Evolutionary conservation across 2,797 vertebrate genomes (phyloP).

Genomic region (Microchirus variegatus): DNA sequence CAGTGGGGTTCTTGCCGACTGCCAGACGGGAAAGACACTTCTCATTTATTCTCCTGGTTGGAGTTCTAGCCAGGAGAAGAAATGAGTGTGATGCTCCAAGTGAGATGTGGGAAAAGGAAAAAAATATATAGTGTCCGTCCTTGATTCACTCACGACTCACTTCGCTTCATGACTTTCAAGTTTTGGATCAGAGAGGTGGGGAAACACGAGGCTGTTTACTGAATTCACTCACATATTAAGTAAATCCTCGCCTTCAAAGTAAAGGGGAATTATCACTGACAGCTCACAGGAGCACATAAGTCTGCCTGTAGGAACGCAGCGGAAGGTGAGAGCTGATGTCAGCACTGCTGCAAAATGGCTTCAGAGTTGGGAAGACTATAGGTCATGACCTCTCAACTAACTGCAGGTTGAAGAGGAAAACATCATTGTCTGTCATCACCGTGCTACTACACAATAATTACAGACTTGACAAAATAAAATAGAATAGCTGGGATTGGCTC

Average conservation of each 20-base stretch:
- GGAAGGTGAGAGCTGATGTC: constrained; percentile 37
- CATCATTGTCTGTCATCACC: too few relatives aligned
- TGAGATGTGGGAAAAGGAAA: constrained; percentile 7
- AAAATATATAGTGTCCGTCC: constrained; percentile 3
- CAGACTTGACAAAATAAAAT: too few relatives aligned
- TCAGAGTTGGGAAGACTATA: constrained; percentile 35
- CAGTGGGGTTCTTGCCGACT: constrained; percentile 6
- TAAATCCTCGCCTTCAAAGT: constrained; percentile 65
- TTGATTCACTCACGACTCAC: constrained; percentile 20
- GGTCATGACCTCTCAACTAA: constrained; percentile 38
- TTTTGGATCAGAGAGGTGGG: constrained; percentile 27
- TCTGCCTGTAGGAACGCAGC: constrained; percentile 33
- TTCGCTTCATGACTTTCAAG: constrained; percentile 43
- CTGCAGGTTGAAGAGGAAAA: constrained; percentile 6
- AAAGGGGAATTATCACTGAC: constrained; percentile 53
- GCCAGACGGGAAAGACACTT: constrained; percentile 2
- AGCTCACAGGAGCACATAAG: constrained; percentile 43
- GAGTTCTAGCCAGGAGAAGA: constrained; percentile 2
- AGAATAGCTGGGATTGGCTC: too few relatives aligned
- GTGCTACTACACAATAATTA: not conserved
- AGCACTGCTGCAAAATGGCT: constrained; percentile 26
- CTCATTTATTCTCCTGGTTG: constrained; percentile 26
- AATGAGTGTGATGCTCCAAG: constrained; percentile 9
- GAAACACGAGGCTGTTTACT: constrained; percentile 48
- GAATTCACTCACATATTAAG: constrained; percentile 63